These are phyloP conservation scores for Polia nebulosa DNA, from an alignment of 2,888 invertebrate species.

Conservation along the genomic window DNA sequence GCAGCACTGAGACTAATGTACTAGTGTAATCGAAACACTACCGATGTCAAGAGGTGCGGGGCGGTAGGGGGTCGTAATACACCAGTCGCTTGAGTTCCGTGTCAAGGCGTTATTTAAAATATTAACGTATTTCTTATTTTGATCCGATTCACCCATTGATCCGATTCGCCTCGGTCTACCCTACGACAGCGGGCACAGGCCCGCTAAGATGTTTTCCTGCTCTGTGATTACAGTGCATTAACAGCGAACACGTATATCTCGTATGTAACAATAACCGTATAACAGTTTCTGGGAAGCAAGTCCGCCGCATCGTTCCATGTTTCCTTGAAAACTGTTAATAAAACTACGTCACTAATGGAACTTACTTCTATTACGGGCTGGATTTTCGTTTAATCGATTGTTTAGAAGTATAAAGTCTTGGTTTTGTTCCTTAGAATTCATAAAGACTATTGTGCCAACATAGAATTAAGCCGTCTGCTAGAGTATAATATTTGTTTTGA, in stretches of 20 bases:
- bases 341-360: constrained; percentile 36
- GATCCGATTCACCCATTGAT: too few relatives aligned
- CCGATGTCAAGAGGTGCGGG: too few relatives aligned
- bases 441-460: neutral
- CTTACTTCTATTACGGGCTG: constrained; percentile 4
- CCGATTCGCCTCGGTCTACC: too few relatives aligned
- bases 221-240: constrained; percentile 46
- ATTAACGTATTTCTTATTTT: too few relatives aligned
- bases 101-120: too few relatives aligned
- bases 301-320: constrained; percentile 28
- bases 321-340: constrained; percentile 52
- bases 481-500: too few relatives aligned
- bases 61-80: too few relatives aligned
- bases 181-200: too few relatives aligned
- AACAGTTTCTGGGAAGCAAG: constrained; percentile 42
- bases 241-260: constrained; percentile 51
- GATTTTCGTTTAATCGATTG: constrained; percentile 14
- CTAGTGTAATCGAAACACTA: too few relatives aligned
- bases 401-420: neutral
- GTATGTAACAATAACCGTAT: constrained; percentile 57
- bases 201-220: neutral
- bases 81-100: too few relatives aligned
- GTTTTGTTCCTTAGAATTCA: neutral
- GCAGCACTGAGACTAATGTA: too few relatives aligned
- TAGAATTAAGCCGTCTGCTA: neutral